Percentiles rank a stretch among this genome's conserved stretches.
Evolutionary conservation across 2,888 invertebrate species (phyloP).

Genomic region (Xanthia togata): DNA sequence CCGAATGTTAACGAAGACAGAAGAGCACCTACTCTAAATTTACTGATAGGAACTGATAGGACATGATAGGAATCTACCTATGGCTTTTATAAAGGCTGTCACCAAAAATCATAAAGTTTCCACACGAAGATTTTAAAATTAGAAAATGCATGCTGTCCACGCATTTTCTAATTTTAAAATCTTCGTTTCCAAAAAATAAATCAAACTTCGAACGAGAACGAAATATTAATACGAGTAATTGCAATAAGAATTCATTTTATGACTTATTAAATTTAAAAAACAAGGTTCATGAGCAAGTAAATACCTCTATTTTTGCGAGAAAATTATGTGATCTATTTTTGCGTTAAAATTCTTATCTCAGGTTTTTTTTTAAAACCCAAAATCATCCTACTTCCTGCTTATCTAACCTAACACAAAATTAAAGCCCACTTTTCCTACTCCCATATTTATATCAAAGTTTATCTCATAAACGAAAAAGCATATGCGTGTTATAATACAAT

Average conservation of each 20-base stretch:
- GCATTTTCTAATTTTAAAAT: not conserved
- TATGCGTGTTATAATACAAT: constrained; percentile 56
- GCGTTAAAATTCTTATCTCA: not conserved
- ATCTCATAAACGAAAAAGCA: constrained; percentile 55
- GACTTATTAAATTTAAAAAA: too few species aligned
- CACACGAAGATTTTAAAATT: too few species aligned
- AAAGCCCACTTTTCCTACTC: constrained; percentile 38
- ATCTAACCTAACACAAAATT: constrained; percentile 11
- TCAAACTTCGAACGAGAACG: not conserved
- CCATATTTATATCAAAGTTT: constrained; percentile 40
- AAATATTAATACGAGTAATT: not conserved
- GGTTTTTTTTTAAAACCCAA: not conserved
- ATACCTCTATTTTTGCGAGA: not conserved
- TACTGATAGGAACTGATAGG: too few species aligned
- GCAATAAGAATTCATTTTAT: not conserved
- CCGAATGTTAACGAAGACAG: not conserved
- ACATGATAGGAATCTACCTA: not conserved
- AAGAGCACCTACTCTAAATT: not conserved
- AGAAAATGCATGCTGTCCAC: too few species aligned
- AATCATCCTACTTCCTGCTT: not conserved
- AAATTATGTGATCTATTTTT: not conserved
- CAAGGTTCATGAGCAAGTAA: not conserved
- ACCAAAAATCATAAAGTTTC: not conserved
- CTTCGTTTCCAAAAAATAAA: not conserved
- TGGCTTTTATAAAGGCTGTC: not conserved